Evolutionary conservation across 2,888 invertebrate genomes (phyloP).

Genomic region (Dorcus parallelipipedus): DNA sequence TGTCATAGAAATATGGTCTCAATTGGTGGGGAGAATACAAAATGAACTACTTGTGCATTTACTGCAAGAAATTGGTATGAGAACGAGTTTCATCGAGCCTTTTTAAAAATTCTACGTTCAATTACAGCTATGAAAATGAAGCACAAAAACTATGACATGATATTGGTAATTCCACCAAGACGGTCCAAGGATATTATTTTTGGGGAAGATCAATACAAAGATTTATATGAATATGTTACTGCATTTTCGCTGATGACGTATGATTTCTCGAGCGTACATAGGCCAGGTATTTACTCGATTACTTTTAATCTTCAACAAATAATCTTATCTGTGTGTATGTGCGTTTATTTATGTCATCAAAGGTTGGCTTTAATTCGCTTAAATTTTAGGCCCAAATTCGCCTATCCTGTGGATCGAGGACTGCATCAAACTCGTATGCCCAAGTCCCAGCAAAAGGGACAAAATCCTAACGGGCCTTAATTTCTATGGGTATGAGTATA

Average conservation of each 20-base stretch:
- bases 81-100: neutral
- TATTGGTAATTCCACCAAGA: slow-evolving; percentile 80
- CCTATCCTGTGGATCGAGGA: slow-evolving; percentile 79
- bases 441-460: slow-evolving; percentile 59
- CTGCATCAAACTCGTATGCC: slow-evolving; percentile 72
- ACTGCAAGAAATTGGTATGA: slow-evolving; percentile 51
- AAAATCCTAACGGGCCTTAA: slow-evolving; percentile 89
- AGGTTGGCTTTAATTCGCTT: neutral
- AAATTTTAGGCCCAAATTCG: slow-evolving; percentile 75
- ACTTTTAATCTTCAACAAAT: neutral
- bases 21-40: slow-evolving; percentile 66
- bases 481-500: slow-evolving; percentile 90
- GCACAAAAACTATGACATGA: slow-evolving; percentile 57
- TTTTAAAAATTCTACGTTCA: neutral
- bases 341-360: neutral
- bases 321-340: neutral
- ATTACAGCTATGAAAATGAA: slow-evolving; percentile 56
- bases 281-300: slow-evolving; percentile 59
- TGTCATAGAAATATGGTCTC: slow-evolving; percentile 88
- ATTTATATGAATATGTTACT: slow-evolving; percentile 71
- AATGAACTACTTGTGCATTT: slow-evolving; percentile 58
- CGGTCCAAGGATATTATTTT: slow-evolving; percentile 64
- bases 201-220: slow-evolving; percentile 67
- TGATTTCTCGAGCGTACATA: slow-evolving; percentile 80
- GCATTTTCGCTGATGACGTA: slow-evolving; percentile 97